Conservation (phyloP, 2,113 vertebrate genomes). For the Corythaeola cristata region DNA sequence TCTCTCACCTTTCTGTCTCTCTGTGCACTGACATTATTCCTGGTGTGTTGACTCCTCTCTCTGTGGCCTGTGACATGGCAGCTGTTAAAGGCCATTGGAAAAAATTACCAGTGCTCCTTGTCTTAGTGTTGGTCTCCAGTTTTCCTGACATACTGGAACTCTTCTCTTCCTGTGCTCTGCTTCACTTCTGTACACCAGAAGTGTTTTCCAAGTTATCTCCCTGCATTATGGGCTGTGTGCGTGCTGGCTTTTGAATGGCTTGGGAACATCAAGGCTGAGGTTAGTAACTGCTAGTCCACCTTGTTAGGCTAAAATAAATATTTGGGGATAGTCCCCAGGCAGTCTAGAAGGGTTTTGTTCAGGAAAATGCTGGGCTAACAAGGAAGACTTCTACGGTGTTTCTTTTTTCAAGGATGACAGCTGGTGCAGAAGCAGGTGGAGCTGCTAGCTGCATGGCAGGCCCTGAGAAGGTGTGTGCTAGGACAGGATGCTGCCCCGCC, state of each 20-base stretch:
- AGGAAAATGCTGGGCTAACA: not conserved
- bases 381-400: not conserved
- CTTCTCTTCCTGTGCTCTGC: not conserved
- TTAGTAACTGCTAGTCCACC: not conserved
- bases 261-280: not conserved
- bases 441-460: not conserved
- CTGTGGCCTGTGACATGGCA: not conserved
- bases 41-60: not conserved
- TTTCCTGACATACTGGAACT: not conserved
- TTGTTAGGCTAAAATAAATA: not conserved
- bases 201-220: not conserved
- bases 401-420: not conserved
- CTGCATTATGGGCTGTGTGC: not conserved
- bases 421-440: not conserved
- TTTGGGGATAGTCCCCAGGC: not conserved
- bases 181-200: not conserved
- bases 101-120: not conserved
- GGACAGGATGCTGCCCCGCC: rapidly evolving
- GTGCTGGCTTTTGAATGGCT: not conserved
- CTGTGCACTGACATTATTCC: not conserved
- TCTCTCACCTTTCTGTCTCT: not conserved
- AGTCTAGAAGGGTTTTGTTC: not conserved
- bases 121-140: not conserved
- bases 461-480: not conserved
- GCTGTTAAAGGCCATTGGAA: not conserved